These are phyloP conservation scores for Berghia stephanieae DNA, from an alignment of 1,140 invertebrate species.

Conservation along the genomic window DNA sequence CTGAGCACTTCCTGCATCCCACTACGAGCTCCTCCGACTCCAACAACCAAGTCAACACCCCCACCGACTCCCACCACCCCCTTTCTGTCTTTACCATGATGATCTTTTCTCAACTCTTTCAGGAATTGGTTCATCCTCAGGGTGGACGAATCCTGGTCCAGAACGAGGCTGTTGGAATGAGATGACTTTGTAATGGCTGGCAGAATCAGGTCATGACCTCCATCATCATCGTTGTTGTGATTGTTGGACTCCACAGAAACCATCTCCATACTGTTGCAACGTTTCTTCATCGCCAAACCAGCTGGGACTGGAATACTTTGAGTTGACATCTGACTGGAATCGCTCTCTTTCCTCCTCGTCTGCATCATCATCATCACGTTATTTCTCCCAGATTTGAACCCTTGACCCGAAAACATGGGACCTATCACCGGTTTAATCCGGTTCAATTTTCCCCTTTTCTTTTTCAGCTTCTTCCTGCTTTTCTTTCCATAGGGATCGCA, in stretches of 20 bases:
- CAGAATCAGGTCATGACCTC: conserved; percentile 14
- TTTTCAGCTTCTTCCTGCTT: conserved; percentile 22
- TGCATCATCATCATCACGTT: too few relatives aligned
- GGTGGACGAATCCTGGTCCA: too few relatives aligned
- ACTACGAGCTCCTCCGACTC: not conserved
- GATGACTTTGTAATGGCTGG: conserved; percentile 13
- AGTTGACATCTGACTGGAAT: conserved; percentile 30
- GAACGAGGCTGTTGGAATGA: too few relatives aligned
- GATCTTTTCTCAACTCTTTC: too few relatives aligned
- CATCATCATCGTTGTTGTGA: too few relatives aligned
- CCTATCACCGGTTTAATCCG: conserved; percentile 9
- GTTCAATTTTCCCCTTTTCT: conserved; percentile 26
- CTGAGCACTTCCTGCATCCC: not conserved
- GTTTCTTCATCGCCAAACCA: conserved; percentile 23
- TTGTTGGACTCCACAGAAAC: conserved; percentile 19
- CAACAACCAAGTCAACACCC: too few relatives aligned
- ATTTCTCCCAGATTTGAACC: not conserved
- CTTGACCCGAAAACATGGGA: conserved; percentile 15
- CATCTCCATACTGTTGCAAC: conserved; percentile 29
- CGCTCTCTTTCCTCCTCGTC: conserved; percentile 22
- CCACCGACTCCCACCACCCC: not conserved
- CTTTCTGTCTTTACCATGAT: too few relatives aligned
- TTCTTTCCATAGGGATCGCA: not conserved
- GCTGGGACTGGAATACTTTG: conserved; percentile 5
- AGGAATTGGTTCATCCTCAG: too few relatives aligned